Base-by-base conservation (phyloP, 2,113 vertebrate genomes). In the Clinocottus analis region DNA sequence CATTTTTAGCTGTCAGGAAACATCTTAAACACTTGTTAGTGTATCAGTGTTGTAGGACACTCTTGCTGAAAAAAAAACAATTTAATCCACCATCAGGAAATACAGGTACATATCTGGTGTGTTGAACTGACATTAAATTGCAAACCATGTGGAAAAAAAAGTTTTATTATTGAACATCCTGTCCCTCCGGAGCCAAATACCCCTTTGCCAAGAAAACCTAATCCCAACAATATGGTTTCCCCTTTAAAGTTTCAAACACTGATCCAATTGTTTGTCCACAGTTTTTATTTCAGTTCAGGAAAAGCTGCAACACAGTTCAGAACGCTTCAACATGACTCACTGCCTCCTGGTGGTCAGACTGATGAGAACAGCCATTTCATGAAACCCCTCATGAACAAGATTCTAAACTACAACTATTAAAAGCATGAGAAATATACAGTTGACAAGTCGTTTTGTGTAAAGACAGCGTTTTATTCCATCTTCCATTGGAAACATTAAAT, bases 401-500 rank as follows among this genome's bases (percentile, higher is more conserved):
- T 8, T 35, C 7, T 55, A 14, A 23, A 39, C 51, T 63, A 73
- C 27, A 47, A 69, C 5, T 56, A 41, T 47, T 47, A 47, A 21
- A 76, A 71, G 56, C 39, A 25, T 29, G 62, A 35, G 69, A 87
- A 90, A 72, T 70, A 85, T 84, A 81, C 79, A 84, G 75, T 53
- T 87, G 85, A 89, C 80, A 4, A 65, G 72, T 49, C n/a, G 49
- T 55, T 84, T 88, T 84, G 58, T 85, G 88, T 92, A 90, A 93
- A 93, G 94, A 94, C 92, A 89, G 85, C 19, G 35, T 88, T 93
- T 94, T 93, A 95, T 94, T 95, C 92, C 91, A 92, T 90, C 85
- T 88, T 91, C 80, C 75, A 82, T 83, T 84, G 87, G 87, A 91
- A 93, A 94, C 94, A 93, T 95, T 95, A 95, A 95, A 95, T 95